A percentile compares a stretch with the other conserved stretches of the same genome.
Conservation (phyloP, 1,140 invertebrate genomes). For the Pseudachorutes palmiensis region DNA sequence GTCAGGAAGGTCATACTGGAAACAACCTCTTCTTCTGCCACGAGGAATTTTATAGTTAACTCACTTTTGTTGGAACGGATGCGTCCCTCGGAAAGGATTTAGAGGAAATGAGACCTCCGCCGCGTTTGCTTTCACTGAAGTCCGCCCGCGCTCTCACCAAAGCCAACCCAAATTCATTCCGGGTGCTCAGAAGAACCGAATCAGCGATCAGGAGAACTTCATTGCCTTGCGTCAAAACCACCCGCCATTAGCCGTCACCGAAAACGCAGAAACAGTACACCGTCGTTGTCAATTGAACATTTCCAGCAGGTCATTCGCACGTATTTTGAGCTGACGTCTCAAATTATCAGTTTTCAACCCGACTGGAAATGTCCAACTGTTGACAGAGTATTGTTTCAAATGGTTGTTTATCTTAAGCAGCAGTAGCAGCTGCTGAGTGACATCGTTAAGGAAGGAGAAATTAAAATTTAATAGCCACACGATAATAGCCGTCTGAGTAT, state of each 20-base stretch:
- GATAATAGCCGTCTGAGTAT: no score
- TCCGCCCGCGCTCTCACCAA: background rate
- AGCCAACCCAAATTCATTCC: background rate
- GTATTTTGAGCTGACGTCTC: background rate
- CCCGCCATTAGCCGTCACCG: no score
- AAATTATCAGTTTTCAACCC: background rate
- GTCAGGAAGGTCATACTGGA: no score
- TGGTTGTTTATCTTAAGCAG: no score
- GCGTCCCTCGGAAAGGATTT: background rate
- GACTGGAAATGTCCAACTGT: background rate
- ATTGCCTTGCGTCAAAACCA: conserved; percentile 9
- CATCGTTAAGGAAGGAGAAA: no score
- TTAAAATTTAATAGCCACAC: no score
- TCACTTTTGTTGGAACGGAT: background rate
- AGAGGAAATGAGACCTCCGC: background rate
- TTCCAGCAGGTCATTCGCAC: background rate
- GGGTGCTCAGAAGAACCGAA: background rate
- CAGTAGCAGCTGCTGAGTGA: no score
- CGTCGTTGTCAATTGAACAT: no score
- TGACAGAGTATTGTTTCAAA: background rate
- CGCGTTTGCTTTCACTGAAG: conserved; percentile 8
- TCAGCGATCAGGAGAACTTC: conserved; percentile 10
- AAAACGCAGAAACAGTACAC: no score
- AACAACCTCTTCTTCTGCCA: no score
- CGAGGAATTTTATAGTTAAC: no score